A percentile compares a stretch with the other conserved stretches of the same genome.
Conservation (phyloP, 2,888 invertebrate species). For the Aromia moschata region DNA sequence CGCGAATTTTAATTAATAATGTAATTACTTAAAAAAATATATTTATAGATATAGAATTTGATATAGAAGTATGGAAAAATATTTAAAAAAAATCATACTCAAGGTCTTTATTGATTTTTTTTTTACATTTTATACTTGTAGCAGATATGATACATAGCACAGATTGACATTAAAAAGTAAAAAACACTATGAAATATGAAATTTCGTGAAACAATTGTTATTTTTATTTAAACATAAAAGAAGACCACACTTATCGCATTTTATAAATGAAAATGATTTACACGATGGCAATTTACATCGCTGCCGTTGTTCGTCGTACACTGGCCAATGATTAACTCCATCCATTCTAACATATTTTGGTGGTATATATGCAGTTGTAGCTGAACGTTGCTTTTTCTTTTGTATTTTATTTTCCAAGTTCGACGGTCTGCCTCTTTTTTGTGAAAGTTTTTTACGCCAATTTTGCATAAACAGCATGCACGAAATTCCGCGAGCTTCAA, state of each 20-base stretch:
- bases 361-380: constrained; percentile 15
- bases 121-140: neutral
- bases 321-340: neutral
- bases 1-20: too few relatives aligned
- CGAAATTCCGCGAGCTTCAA: neutral
- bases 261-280: neutral
- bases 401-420: neutral
- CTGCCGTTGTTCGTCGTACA: neutral
- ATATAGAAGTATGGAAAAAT: neutral
- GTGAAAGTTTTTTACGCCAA: neutral
- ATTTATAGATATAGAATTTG: too few relatives aligned
- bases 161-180: neutral
- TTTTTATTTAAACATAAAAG: constrained; percentile 2
- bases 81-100: neutral
- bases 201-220: constrained; percentile 2
- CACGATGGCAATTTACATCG: neutral
- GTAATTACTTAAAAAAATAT: too few relatives aligned
- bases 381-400: neutral
- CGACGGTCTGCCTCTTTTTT: neutral
- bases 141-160: constrained; percentile 1
- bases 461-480: neutral
- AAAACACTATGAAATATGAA: neutral
- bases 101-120: neutral
- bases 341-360: neutral
- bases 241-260: neutral